These are phyloP conservation scores for Procambarus clarkii DNA, from an alignment of 1,140 invertebrate genomes.

Conservation along the genomic window DNA sequence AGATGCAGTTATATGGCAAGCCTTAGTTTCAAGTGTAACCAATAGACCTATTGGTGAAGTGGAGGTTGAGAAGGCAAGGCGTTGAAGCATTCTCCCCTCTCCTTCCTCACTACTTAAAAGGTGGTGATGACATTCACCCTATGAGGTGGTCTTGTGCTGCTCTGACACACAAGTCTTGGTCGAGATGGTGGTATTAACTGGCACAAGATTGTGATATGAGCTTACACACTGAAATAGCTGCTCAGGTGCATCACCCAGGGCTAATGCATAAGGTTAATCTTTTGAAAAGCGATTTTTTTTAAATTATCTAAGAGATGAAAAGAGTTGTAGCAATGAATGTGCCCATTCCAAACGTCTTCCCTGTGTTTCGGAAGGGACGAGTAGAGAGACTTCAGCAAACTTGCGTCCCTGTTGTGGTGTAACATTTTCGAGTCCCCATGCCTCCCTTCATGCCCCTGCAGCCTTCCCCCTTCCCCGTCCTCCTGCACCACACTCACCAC, in stretches of 20 bases:
- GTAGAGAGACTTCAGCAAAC: conserved; percentile 42
- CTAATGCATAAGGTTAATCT: conserved; percentile 67
- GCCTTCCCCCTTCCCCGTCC: conserved; percentile 24
- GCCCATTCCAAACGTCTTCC: conserved; percentile 69
- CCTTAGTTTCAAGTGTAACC: conserved; percentile 66
- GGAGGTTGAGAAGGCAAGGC: background rate
- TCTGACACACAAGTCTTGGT: background rate
- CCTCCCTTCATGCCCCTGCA: conserved; percentile 26
- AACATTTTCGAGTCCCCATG: conserved; percentile 30
- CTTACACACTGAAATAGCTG: conserved; percentile 33
- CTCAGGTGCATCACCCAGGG: conserved; percentile 58
- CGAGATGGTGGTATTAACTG: conserved; percentile 27
- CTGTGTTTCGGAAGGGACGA: conserved; percentile 60
- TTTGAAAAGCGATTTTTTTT: conserved; percentile 48
- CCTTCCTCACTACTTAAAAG: background rate
- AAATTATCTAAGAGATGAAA: conserved; percentile 42
- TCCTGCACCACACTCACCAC: conserved; percentile 35
- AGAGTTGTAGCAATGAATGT: conserved; percentile 51
- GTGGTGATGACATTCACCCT: background rate
- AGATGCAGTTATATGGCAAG: conserved; percentile 57
- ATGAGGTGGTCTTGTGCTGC: conserved; percentile 17
- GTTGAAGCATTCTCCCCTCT: background rate
- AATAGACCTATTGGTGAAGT: conserved; percentile 55
- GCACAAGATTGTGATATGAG: background rate
- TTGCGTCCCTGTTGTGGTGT: conserved; percentile 4